phyloP scores from a whole-genome alignment of 2,888 invertebrate species.

The Philaethria dido region DNA sequence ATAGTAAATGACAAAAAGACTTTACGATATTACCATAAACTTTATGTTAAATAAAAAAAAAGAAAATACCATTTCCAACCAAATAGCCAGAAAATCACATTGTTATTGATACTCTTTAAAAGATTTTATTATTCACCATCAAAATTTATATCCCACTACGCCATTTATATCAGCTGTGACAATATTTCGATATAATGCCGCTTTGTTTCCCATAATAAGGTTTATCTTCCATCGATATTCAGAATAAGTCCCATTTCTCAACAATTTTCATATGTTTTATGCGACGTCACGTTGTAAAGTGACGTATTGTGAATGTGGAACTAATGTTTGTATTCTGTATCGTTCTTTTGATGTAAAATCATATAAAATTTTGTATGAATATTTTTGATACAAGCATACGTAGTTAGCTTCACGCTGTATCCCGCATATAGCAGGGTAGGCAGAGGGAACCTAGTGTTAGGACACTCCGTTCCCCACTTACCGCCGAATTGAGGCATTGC shows the following conservation, averaged over 20 bases:
- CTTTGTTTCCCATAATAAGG: slow-evolving; percentile 47
- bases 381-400: too few relatives aligned
- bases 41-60: not conserved
- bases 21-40: not conserved
- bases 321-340: slow-evolving; percentile 37
- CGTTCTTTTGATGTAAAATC: slow-evolving; percentile 10
- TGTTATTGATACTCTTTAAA: slow-evolving; percentile 8
- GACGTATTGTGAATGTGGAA: slow-evolving; percentile 39
- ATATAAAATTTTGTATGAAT: slow-evolving; percentile 14
- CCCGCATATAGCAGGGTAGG: too few relatives aligned
- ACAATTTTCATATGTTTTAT: slow-evolving; percentile 42
- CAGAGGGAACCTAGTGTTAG: too few relatives aligned
- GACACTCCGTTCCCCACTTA: too few relatives aligned
- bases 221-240: slow-evolving; percentile 41
- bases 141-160: slow-evolving; percentile 20
- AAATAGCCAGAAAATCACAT: slow-evolving; percentile 7
- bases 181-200: slow-evolving; percentile 34
- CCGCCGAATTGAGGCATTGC: too few relatives aligned
- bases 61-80: not conserved
- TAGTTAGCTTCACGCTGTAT: too few relatives aligned
- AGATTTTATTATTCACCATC: slow-evolving; percentile 22
- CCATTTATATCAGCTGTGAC: slow-evolving; percentile 20
- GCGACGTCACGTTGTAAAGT: slow-evolving; percentile 42
- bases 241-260: slow-evolving; percentile 43
- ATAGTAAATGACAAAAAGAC: too few relatives aligned